Evolutionary conservation across 2,888 invertebrate species (phyloP).

Genomic region (Xestia c-nigrum): DNA sequence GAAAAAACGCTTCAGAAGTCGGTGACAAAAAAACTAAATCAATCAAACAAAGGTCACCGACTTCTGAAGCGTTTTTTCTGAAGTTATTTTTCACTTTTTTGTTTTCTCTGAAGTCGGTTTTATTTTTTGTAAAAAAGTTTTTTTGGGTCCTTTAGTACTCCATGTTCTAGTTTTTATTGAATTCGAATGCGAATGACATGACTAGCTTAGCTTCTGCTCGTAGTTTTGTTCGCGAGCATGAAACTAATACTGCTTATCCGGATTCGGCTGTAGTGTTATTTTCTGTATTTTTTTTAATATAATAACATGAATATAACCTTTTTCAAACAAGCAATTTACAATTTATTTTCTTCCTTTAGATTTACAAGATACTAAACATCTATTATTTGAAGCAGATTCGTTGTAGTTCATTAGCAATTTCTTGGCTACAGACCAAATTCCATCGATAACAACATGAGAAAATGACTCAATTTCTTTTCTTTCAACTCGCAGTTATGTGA

Average conservation of each 20-base stretch:
- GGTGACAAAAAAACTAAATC: no score
- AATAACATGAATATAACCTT: neutral
- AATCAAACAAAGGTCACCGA: no score
- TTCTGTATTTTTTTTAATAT: neutral
- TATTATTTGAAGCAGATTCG: neutral
- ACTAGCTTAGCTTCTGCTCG: neutral
- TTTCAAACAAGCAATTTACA: neutral
- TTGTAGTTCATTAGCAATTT: neutral
- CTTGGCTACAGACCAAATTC: slow-evolving; percentile 32
- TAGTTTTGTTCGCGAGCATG: neutral
- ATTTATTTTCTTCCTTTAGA: neutral
- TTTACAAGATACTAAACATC: neutral
- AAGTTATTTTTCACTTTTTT: no score
- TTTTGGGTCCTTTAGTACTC: neutral
- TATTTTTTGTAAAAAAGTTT: no score
- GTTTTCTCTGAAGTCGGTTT: no score
- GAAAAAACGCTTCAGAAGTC: no score
- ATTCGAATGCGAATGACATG: neutral
- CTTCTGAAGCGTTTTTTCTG: no score
- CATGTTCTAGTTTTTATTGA: neutral
- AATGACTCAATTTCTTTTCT: slow-evolving; percentile 3
- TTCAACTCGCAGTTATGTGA: slow-evolving; percentile 12
- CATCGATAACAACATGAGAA: slow-evolving; percentile 11
- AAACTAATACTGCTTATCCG: neutral
- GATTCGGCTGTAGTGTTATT: neutral